Conservation (phyloP, 2,797 vertebrate species). For the Tiaroga cobitis region DNA sequence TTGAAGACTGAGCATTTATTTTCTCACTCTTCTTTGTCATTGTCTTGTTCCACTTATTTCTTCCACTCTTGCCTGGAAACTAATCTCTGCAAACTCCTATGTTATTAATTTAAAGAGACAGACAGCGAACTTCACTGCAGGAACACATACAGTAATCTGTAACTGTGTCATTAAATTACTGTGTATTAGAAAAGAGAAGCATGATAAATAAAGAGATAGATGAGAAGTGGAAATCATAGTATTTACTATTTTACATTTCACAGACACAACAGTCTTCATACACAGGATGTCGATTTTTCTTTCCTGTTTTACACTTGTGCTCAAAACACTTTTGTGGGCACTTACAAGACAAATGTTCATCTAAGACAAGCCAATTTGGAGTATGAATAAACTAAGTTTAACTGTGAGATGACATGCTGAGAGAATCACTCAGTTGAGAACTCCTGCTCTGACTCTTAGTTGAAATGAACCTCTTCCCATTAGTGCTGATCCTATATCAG, state of each 20-base stretch:
- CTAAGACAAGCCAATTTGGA: not conserved
- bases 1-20: not conserved
- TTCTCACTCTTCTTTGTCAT: not conserved
- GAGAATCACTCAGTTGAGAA: not conserved
- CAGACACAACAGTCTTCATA: not conserved
- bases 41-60: not conserved
- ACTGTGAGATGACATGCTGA: not conserved
- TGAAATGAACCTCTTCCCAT: not conserved
- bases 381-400: not conserved
- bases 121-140: not conserved
- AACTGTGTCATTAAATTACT: not conserved
- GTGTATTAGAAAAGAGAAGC: not conserved
- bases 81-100: not conserved
- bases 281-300: conserved; percentile 57
- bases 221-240: not conserved
- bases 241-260: not conserved
- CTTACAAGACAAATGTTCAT: not conserved
- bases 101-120: not conserved
- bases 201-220: not conserved
- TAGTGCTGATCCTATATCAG: not conserved
- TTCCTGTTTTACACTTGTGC: conserved; percentile 53
- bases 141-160: not conserved
- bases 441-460: not conserved
- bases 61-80: not conserved
- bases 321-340: conserved; percentile 39